Evolutionary conservation across 2,888 invertebrate genomes (phyloP).

Genomic region (Pandemis cinnamomeana): DNA sequence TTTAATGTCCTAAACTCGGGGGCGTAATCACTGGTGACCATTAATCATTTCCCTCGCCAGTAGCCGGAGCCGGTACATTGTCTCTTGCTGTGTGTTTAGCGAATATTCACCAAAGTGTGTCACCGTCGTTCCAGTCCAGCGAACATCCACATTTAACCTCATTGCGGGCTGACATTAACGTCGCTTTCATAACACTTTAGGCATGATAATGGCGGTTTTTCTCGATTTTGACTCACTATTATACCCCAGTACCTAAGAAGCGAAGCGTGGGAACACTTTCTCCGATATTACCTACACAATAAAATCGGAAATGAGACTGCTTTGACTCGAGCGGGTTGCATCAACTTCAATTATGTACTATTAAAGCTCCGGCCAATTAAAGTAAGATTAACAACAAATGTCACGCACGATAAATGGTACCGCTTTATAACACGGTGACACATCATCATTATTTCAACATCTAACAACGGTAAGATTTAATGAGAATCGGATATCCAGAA

Average conservation of each 20-base stretch:
- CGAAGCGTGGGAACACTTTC: conserved; percentile 62
- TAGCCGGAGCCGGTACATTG: conserved; percentile 10
- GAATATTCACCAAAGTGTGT: conserved; percentile 50
- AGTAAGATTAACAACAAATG: conserved; percentile 24
- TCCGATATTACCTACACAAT: conserved; percentile 46
- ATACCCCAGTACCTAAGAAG: conserved; percentile 45
- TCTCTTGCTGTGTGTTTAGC: conserved; percentile 48
- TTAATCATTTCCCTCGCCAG: conserved; percentile 29
- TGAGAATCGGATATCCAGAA: conserved; percentile 3
- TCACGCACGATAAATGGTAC: conserved; percentile 24
- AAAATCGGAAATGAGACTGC: conserved; percentile 34
- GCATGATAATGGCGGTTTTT: conserved; percentile 48
- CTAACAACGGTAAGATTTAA: conserved; percentile 2
- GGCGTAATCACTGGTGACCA: conserved; percentile 25
- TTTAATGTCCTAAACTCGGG: conserved; percentile 18
- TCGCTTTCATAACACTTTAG: conserved; percentile 53
- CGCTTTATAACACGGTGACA: conserved; percentile 9
- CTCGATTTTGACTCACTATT: conserved; percentile 46
- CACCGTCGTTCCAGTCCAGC: conserved; percentile 45
- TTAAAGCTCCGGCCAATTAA: conserved; percentile 28
- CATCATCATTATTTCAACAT: not conserved
- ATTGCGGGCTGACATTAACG: conserved; percentile 47
- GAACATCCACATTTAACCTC: conserved; percentile 50
- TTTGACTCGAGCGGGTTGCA: conserved; percentile 29
- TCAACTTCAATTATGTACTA: conserved; percentile 31